Conservation (phyloP, 2,888 invertebrate species). For the Trichogramma evanescens region DNA sequence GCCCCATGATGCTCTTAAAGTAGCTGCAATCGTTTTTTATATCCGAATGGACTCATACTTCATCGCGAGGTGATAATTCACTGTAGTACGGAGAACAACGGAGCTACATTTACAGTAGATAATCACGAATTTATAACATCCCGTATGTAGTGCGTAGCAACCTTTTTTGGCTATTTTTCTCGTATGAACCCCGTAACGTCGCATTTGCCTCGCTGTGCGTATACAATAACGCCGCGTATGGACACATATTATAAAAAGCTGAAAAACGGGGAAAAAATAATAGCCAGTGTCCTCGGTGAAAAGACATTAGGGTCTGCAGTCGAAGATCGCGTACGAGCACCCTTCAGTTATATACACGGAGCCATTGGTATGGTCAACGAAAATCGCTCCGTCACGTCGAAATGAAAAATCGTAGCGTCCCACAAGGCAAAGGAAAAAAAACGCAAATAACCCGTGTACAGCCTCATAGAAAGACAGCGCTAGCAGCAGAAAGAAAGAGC, state of each 20-base stretch:
- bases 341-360: no score
- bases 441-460: no score
- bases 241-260: conserved; percentile 4
- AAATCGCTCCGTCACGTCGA: conserved; percentile 3
- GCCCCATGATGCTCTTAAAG: no score
- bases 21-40: no score
- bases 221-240: no score
- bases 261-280: conserved; percentile 4
- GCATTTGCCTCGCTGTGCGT: background rate
- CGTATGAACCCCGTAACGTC: background rate
- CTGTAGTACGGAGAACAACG: background rate
- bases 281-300: conserved; percentile 3
- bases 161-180: background rate
- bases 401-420: conserved; percentile 14
- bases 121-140: background rate
- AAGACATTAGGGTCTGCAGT: conserved; percentile 8
- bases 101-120: background rate
- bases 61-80: background rate
- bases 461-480: no score
- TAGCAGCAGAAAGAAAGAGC: no score
- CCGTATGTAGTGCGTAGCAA: background rate
- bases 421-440: background rate
- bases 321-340: no score
- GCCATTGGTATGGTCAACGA: background rate
- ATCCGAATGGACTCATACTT: no score